A percentile compares a stretch with the other conserved stretches of the same genome.
These are phyloP conservation scores for Leptinotarsa lineolata DNA, from an alignment of 1,140 invertebrate species.

Conservation along the genomic window DNA sequence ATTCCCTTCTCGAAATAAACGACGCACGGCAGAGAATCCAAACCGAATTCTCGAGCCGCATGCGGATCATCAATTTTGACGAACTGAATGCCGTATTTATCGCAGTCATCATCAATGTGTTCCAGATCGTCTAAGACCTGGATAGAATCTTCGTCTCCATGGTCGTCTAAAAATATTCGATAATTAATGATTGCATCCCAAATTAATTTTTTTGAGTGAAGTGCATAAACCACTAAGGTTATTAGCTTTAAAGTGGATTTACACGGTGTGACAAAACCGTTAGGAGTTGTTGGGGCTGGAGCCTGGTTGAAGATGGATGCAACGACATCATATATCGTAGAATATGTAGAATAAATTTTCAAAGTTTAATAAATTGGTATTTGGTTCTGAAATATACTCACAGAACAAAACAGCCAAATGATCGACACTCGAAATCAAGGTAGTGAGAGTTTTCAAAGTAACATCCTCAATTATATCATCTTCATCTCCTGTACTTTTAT, in stretches of 20 bases:
- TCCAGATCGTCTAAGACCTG: conserved; percentile 83
- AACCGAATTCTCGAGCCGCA: conserved; percentile 82
- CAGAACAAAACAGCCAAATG: conserved; percentile 92
- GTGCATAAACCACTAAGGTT: no score
- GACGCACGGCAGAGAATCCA: conserved; percentile 79
- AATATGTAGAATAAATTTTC: not conserved
- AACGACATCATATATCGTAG: no score
- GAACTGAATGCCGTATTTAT: conserved; percentile 90
- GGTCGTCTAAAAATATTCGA: conserved; percentile 67
- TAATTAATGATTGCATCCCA: no score
- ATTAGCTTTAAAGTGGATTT: no score
- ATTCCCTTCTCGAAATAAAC: conserved; percentile 94
- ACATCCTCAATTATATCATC: conserved; percentile 94
- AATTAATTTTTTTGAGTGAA: no score
- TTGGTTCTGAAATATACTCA: conserved; percentile 61
- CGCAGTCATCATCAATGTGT: conserved; percentile 92
- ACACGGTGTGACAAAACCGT: no score
- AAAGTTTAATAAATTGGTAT: not conserved
- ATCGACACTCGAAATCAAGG: conserved; percentile 87
- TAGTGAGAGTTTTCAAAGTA: conserved; percentile 82
- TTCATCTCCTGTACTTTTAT: conserved; percentile 90
- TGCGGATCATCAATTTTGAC: conserved; percentile 89
- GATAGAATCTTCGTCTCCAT: conserved; percentile 83
- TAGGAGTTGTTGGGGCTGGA: no score
- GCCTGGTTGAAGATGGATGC: no score